Percentiles rank a stretch among this genome's conserved stretches.
Evolutionary conservation across 2,888 invertebrate genomes (phyloP).

Genomic region (Eristalis arbustorum): DNA sequence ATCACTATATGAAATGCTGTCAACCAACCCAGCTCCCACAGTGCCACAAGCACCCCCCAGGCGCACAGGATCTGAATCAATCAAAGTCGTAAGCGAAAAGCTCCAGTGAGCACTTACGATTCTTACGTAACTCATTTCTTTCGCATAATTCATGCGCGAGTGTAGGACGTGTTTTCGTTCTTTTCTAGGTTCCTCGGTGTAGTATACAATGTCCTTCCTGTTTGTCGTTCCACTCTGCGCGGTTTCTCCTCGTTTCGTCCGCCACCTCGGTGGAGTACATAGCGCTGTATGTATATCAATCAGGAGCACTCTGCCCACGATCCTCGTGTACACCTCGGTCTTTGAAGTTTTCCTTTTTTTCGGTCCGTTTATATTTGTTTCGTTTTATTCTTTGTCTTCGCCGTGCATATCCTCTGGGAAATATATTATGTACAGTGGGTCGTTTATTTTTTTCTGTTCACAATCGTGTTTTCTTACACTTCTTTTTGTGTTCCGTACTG

Average conservation of each 20-base stretch:
- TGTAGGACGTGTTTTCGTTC: constrained; percentile 30
- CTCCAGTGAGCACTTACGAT: constrained; percentile 36
- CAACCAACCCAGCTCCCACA: constrained; percentile 21
- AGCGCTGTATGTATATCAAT: constrained; percentile 22
- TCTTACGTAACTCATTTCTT: constrained; percentile 60
- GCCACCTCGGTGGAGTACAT: constrained; percentile 8
- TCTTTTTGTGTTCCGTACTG: constrained; percentile 53
- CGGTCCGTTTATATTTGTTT: constrained; percentile 4
- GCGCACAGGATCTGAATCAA: constrained; percentile 43
- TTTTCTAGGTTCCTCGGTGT: constrained; percentile 38
- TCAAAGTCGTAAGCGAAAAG: constrained; percentile 56
- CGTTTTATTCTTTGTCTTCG: constrained; percentile 32
- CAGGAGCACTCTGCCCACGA: constrained; percentile 8
- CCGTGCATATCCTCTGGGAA: constrained; percentile 57
- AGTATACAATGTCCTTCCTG: constrained; percentile 38
- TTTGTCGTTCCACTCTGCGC: constrained; percentile 15
- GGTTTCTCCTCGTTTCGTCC: constrained; percentile 3
- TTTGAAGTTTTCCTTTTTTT: constrained; percentile 10
- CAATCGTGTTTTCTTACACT: constrained; percentile 26
- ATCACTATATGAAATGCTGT: constrained; percentile 39
- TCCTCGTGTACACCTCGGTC: constrained; percentile 31
- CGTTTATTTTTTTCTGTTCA: constrained; percentile 30
- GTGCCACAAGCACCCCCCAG: no score
- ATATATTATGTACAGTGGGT: constrained; percentile 50
- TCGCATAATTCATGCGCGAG: constrained; percentile 65